Conservation (phyloP, 1,140 invertebrate genomes). For the Cheumatopsyche charites region DNA sequence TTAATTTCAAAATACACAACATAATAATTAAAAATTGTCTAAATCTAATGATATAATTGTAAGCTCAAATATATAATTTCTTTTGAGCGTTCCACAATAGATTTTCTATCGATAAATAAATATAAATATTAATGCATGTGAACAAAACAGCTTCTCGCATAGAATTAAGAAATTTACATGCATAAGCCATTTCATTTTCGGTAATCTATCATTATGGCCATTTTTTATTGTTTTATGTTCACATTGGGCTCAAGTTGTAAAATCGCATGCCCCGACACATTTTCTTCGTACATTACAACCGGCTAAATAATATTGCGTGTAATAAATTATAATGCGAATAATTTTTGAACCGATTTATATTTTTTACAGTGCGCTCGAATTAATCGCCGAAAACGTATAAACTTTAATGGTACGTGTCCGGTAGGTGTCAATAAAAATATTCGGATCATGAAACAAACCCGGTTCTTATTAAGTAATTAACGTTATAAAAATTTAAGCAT, state of each 20-base stretch:
- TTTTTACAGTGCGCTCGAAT: neutral
- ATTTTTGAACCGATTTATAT: neutral
- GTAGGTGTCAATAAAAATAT: constrained; percentile 5
- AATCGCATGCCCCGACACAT: neutral
- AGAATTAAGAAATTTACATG: constrained; percentile 34
- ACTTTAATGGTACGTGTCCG: neutral
- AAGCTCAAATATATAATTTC: too few species aligned
- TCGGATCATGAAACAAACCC: neutral
- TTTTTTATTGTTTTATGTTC: constrained; percentile 18
- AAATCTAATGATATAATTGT: too few species aligned
- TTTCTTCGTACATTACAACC: neutral
- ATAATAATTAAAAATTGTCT: too few species aligned
- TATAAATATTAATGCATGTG: constrained; percentile 16
- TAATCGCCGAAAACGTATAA: neutral
- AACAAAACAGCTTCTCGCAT: neutral
- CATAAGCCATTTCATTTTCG: constrained; percentile 25
- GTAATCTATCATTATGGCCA: constrained; percentile 25
- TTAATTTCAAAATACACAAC: too few species aligned
- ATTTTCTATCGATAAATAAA: neutral
- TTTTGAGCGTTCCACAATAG: neutral
- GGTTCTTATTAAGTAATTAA: neutral
- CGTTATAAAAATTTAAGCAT: too few species aligned
- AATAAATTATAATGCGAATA: constrained; percentile 11
- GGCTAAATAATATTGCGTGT: neutral
- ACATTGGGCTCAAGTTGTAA: constrained; percentile 3